A percentile compares a stretch with the other conserved stretches of the same genome.
Conservation (phyloP, 2,113 vertebrate genomes). For the Halcyon malimbica region DNA sequence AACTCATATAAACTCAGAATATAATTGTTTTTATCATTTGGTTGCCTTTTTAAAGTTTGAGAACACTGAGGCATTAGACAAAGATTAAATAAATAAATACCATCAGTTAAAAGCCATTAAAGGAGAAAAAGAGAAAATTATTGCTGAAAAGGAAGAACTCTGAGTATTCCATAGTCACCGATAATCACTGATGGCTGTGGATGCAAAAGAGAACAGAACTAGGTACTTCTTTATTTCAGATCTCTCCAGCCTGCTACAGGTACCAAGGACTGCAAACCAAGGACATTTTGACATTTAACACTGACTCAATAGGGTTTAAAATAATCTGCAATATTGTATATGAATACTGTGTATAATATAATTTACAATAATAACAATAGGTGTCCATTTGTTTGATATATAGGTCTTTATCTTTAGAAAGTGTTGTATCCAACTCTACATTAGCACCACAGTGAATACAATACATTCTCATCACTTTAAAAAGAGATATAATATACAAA, state of each 20-base stretch:
- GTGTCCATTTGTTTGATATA: neutral
- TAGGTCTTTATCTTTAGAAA: neutral
- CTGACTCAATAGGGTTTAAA: neutral
- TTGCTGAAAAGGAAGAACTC: neutral
- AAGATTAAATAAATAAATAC: neutral
- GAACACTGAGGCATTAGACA: neutral
- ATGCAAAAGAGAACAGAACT: neutral
- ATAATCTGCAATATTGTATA: neutral
- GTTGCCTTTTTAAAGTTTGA: neutral
- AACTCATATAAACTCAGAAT: neutral
- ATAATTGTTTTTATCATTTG: neutral
- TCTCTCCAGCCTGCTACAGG: neutral
- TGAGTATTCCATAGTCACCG: neutral
- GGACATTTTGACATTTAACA: neutral
- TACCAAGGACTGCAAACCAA: neutral
- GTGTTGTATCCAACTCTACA: neutral
- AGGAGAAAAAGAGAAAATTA: neutral
- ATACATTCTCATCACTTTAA: neutral
- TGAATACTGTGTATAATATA: neutral
- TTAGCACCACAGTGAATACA: neutral
- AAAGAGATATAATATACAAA: neutral
- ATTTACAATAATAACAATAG: neutral
- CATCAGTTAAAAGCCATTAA: neutral
- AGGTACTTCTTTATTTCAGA: rapidly evolving
- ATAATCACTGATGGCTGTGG: neutral